phyloP scores from a whole-genome alignment of 2,113 vertebrate species.

The Potamarius usumacintae region DNA sequence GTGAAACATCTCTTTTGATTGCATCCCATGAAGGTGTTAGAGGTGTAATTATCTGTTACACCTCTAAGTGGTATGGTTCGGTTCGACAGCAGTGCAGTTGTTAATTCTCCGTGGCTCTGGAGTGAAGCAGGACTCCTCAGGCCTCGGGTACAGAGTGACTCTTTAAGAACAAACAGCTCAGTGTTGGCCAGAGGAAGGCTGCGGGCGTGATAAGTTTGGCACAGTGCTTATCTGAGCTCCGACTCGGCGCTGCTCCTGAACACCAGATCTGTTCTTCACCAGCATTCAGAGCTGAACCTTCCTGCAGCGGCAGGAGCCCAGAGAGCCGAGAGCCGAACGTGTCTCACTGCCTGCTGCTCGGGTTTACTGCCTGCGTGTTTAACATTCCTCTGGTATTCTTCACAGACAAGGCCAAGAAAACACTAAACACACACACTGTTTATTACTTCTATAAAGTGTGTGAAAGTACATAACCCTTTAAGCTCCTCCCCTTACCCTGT shows the following conservation, averaged over 20 bases:
- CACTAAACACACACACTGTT: constrained; percentile 16
- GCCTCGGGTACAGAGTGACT: constrained; percentile 14
- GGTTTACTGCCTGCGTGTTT: constrained; percentile 33
- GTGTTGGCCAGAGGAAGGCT: background rate
- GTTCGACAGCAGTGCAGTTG: background rate
- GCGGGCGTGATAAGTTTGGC: background rate
- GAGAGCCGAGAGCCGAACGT: background rate
- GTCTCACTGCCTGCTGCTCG: constrained; percentile 16
- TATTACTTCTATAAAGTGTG: background rate
- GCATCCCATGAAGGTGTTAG: background rate
- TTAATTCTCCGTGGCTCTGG: constrained; percentile 12
- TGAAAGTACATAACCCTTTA: background rate
- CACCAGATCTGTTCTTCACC: constrained; percentile 4
- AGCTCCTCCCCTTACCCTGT: background rate
- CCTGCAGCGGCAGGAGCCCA: background rate
- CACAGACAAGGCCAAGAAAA: constrained; percentile 30
- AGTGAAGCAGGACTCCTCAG: background rate
- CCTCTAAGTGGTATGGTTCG: background rate
- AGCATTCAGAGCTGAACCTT: background rate
- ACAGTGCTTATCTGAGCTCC: constrained; percentile 39
- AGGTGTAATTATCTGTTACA: background rate
- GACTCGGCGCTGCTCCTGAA: constrained; percentile 24
- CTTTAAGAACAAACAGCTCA: background rate
- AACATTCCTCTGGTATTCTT: constrained; percentile 50
- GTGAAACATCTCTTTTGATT: background rate